Base-by-base conservation (phyloP, 30 jellyfish, hydroid and myxozoan genomes). In the Aurelia aurita region DNA sequence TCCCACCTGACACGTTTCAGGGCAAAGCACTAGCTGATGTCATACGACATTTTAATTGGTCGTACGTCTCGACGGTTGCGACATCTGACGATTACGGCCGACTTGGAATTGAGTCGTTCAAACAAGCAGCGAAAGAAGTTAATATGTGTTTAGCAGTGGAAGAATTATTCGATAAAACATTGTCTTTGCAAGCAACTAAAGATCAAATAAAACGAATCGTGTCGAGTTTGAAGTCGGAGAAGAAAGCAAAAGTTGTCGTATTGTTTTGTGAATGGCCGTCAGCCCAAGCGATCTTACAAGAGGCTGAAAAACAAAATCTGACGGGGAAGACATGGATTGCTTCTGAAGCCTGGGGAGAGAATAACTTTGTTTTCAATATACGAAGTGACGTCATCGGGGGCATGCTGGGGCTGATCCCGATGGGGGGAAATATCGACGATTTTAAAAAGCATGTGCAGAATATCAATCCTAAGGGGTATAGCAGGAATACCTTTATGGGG, bases 1-100 rank as follows among this genome's bases (percentile, higher is more conserved):
- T 86, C 15, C 98, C 98, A 14, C 84, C 98, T 9, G 98, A 92
- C 85, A 75, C 82, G 26, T 78, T 65, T 61, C 97, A 87, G 73
- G 98, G 97, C 1, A 71, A 64, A 20, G 98, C 97, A 16, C 63
- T 92, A 2, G 91, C 87, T 12, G 97, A 92, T 31, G 72, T 92
- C 16, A 35, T 92, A 21, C 46, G 46, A 49, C 54, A 86, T 45
- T 92, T 75, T 57, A 80, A 72, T 45, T 92, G 98, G 98, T 28
- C 94, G 57, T 92, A 86, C 79, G 91, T 92, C 47, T 86, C 97
- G 7, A 87, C 90, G 18, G 95, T 92, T 27, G 93, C 97, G 22
- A 66, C 97, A 4, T 86, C 90, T 21, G 98, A 92, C 61, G 97
- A 75, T 27, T 92, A 92, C 69, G 98, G 98, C 63, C 91, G 97